Evolutionary conservation across 2,888 invertebrate species (phyloP).

Genomic region (Elmis aenea): DNA sequence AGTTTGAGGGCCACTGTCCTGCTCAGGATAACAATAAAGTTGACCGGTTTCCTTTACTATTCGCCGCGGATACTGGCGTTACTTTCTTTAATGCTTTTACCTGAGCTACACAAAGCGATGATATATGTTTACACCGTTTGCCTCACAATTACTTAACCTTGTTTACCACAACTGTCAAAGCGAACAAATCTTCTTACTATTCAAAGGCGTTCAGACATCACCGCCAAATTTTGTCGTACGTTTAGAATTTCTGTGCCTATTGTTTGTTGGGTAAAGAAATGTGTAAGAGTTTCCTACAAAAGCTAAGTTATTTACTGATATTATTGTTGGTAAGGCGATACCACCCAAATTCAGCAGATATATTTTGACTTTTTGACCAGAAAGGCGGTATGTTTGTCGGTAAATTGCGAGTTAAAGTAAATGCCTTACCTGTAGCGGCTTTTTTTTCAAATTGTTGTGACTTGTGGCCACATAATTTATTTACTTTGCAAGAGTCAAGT

Average conservation of each 20-base stretch:
- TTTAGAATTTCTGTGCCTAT: slow-evolving; percentile 16
- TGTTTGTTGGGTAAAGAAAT: slow-evolving; percentile 12
- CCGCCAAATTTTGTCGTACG: slow-evolving; percentile 19
- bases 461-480: slow-evolving; percentile 30
- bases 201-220: slow-evolving; percentile 13
- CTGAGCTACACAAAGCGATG: slow-evolving; percentile 26
- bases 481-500: too few species aligned
- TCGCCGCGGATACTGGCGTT: too few species aligned
- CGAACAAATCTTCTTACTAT: slow-evolving; percentile 42
- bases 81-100: too few species aligned
- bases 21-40: too few species aligned
- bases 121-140: slow-evolving; percentile 29
- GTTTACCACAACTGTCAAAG: slow-evolving; percentile 48
- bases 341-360: slow-evolving; percentile 13
- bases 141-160: slow-evolving; percentile 44
- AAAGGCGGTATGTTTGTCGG: slow-evolving; percentile 29
- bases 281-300: slow-evolving; percentile 6
- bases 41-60: too few species aligned
- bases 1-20: too few species aligned
- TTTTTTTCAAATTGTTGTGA: slow-evolving; percentile 30
- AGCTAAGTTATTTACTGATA: slow-evolving; percentile 14
- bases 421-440: slow-evolving; percentile 26
- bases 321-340: slow-evolving; percentile 16
- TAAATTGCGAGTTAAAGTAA: slow-evolving; percentile 19
- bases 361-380: slow-evolving; percentile 27